These are phyloP conservation scores for Oreochromis spilurus DNA, from an alignment of 2,113 vertebrate genomes.

Conservation along the genomic window DNA sequence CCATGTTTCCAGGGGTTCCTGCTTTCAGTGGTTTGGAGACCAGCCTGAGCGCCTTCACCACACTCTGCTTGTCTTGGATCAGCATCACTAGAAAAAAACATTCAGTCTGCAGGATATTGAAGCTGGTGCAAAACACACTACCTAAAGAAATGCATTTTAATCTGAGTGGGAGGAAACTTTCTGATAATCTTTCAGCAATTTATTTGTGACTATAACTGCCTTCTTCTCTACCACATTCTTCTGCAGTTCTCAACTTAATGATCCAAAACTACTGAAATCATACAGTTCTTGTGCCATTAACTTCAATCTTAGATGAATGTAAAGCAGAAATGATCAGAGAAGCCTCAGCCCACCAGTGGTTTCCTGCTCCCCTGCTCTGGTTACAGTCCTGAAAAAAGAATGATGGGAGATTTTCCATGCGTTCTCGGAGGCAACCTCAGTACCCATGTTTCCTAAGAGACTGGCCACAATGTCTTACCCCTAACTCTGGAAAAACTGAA, in stretches of 20 bases:
- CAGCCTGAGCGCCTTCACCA: slow-evolving; percentile 52
- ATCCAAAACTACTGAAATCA: background rate
- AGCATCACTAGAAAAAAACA: slow-evolving; percentile 12
- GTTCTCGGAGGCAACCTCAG: slow-evolving; percentile 40
- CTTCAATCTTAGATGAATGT: slow-evolving; percentile 4
- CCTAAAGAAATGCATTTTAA: background rate
- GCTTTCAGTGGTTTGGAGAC: slow-evolving; percentile 44
- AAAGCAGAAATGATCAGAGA: slow-evolving; percentile 1
- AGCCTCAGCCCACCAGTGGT: slow-evolving; percentile 25
- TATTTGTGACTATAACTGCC: background rate
- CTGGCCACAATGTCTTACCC: slow-evolving; percentile 17
- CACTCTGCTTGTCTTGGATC: slow-evolving; percentile 57
- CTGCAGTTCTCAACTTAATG: background rate
- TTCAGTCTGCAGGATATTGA: background rate
- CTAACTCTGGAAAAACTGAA: slow-evolving; percentile 35
- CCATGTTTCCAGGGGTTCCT: slow-evolving; percentile 2
- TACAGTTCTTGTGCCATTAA: slow-evolving; percentile 10
- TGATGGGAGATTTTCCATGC: slow-evolving; percentile 53
- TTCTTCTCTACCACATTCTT: background rate
- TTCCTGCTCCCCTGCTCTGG: slow-evolving; percentile 17
- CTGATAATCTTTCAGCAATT: background rate
- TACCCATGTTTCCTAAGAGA: slow-evolving; percentile 34
- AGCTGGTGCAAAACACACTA: background rate
- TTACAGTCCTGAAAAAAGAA: slow-evolving; percentile 26
- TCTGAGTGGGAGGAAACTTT: background rate